Conservation (phyloP, 2,113 vertebrate genomes). For the Coryphaenoides rupestris region DNA sequence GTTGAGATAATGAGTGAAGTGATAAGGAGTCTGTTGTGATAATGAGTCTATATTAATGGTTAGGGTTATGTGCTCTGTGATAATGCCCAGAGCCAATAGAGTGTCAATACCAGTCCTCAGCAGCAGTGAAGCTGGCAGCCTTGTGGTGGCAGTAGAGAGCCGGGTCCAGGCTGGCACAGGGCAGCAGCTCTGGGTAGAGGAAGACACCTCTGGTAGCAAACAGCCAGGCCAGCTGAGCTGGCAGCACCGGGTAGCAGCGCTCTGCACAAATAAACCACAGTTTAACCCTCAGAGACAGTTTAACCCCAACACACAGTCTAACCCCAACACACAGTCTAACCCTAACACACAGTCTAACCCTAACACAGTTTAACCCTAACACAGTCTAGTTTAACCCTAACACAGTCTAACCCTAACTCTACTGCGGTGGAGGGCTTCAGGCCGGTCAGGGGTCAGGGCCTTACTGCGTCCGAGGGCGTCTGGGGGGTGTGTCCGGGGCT, state of each 20-base stretch:
- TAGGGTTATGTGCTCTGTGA: too few relatives aligned
- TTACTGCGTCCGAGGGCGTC: constrained; percentile 45
- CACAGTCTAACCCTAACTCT: too few relatives aligned
- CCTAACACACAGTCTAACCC: not conserved
- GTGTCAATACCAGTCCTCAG: constrained; percentile 83
- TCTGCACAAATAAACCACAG: constrained; percentile 48
- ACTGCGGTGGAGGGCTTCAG: too few relatives aligned
- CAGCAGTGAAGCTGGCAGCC: constrained; percentile 83
- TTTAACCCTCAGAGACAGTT: not conserved
- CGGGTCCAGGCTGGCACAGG: constrained; percentile 78
- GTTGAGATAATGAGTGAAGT: not conserved
- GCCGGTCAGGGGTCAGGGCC: constrained; percentile 8
- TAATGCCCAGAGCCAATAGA: not conserved
- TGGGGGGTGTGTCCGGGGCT: not conserved
- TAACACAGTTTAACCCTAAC: too few relatives aligned
- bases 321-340: too few relatives aligned
- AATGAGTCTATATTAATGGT: too few relatives aligned
- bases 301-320: not conserved
- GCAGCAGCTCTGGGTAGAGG: constrained; percentile 89
- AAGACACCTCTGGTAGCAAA: constrained; percentile 84
- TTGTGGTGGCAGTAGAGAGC: constrained; percentile 73
- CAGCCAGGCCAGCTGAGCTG: constrained; percentile 85
- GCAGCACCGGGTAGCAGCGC: constrained; percentile 73
- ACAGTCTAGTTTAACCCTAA: not conserved
- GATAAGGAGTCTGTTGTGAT: too few relatives aligned